Evolutionary conservation across 1,140 invertebrate genomes (phyloP), one percentile per base, ranked within the genome.

Genomic region (Tetranychus urticae): DNA sequence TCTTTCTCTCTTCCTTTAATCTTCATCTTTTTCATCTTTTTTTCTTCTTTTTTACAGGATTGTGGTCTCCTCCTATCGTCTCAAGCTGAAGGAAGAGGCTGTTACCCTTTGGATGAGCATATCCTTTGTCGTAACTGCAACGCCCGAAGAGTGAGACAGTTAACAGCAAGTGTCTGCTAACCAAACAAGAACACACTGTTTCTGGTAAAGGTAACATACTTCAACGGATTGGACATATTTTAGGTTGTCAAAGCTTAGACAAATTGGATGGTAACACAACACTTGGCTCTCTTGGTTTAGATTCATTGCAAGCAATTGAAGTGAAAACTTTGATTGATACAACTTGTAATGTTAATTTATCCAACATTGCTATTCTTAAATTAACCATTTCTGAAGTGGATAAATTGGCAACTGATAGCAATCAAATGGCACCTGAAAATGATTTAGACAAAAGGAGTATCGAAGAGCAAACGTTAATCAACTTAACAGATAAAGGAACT

Each of bases 51-150:
- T 63, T 61, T 64, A 12, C 66, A 85, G 82, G 92, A 97, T 73
- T 98, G 93, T 75, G 88, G 87, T 8, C 73, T 93, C 14, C 73
- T 89, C 58, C 73, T 97, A 56, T 88, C 89, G 7, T 93, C 89
- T 1, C 90, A 97, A 74, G 82, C 87, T 13, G 89, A 93, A 73
- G 92, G 90, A 0, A 79, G 86, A 55, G 90, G 90, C 3, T 97
- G 94, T 71, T 97, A 96, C 73, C 94, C 93, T 7, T 74, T 98
- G 37, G 94, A 97, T 76, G 88, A 88, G 68, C 91, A 96, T 71
- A 85, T 98, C 63, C 76, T 97, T 34, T 98, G 94, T 71, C 93
- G 94, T 77, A 85, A 83, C 69, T 98, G 94, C 70, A 97, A 97
- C 75, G 89, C 89, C 34, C 84, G 23, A 23, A 23, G 23, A 23